Evolutionary conservation across 53 echinoderm and acorn worm genomes (phyloP), one percentile per base, ranked within the genome.

Genomic region (Crossaster papposus): DNA sequence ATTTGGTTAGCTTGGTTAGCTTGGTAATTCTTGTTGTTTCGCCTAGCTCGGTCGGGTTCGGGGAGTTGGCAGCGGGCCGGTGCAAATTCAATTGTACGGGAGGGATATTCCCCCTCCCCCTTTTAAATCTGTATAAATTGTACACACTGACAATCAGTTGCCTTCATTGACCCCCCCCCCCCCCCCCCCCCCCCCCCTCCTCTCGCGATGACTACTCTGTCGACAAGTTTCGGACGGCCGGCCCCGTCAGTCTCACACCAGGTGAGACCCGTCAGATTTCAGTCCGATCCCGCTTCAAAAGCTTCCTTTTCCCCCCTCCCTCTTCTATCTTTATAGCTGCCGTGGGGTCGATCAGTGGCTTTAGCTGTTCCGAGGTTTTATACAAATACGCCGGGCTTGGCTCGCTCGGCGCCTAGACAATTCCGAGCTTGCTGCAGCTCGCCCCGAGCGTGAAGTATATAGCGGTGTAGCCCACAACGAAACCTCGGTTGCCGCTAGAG

Each of bases 261-360:
- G 82, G 82, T 82, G 82, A 82, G 82, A 82, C 82, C 82, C 38
- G 35, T 82, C 82, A 82, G 37, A 82, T 14, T 35, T 18, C 28
- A 32, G 15, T 32, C 74, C 36, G 58, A 32, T 62, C 79, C 79
- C 79, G n/a, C 24, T 13, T 20, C n/a, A 75, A 17, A 0, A 2
- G 38, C 36, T 36, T 17, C 36, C 36, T 36, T n/a, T n/a, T n/a
- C 11, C 14, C 51, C 52, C 30, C 20, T 26, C 79, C 63, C 64
- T 58, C 58, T 44, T 70, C 50, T 44, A 11, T 51, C 82, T 32
- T 13, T n/a, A n/a, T n/a, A 65, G 20, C 38, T 24, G 65, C 36
- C 82, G 32, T 20, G 1, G 64, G 64, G 81, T 64, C n/a, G n/a
- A n/a, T n/a, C 70, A 82, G 37, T 82, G 82, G 82, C 82, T 82